Base-by-base conservation (phyloP, 2,113 vertebrate genomes). In the Steatornis caripensis region DNA sequence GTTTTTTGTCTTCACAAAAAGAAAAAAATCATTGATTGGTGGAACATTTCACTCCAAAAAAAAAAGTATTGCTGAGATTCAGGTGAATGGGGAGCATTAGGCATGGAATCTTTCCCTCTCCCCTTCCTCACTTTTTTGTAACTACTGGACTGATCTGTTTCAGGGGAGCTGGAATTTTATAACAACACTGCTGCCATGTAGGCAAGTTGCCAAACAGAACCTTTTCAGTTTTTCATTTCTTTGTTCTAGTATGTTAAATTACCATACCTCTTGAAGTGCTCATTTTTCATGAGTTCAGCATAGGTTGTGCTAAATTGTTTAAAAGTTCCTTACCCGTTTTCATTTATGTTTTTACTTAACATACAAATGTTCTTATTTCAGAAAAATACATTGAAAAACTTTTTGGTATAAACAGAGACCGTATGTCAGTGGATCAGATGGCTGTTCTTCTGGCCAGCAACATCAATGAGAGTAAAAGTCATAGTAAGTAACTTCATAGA, bases 371-470 rank as follows among this genome's bases (percentile, higher is more conserved):
- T 94, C 54, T 92, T 72, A n/a, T 95, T 96, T 89, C 96, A 99
- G 99, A 99, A 96, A 99, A 98, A 90, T 99, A 99, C 12, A 97
- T 99, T 93, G 99, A 99, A 97, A 99, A 99, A 95, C 98, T 99
- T 82, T 99, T 99, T 58, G 99, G 99, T 45, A 77, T 99, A 37
- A 99, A 99, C 95, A 98, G 98, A 96, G 99, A 99, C 96, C 98
- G 99, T 39, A 99, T 99, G 99, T 99, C 99, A 37, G 98, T 99
- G 60, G 99, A 99, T 97, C 99, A 99, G 97, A 99, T 99, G 98
- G 99, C 99, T 29, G 99, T 99, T 84, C 98, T 99, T 65, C 99
- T 99, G 49, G 99, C 99, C 92, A 99, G 99, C 98, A 99, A 99
- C 5, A 96, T 99, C 48, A 99, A 99, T 22, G 99, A 99, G 94